Evolutionary conservation across 2,113 vertebrate genomes (phyloP), one percentile per base, ranked within the genome.

Genomic region (Tympanuchus pallidicinctus): DNA sequence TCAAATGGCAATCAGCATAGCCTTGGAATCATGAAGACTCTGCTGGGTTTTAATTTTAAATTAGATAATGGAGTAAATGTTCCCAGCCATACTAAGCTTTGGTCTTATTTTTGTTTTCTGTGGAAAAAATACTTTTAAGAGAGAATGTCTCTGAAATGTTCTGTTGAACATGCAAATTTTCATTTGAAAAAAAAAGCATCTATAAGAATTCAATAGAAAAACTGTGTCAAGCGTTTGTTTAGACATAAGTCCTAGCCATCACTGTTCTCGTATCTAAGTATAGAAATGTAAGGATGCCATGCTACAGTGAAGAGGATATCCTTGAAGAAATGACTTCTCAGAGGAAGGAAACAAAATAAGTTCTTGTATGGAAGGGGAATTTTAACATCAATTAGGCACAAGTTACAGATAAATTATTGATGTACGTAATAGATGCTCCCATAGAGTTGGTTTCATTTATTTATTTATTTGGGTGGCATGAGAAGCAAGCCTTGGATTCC

Each of bases 1-100:
- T 95, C 94, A 64, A 73, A 74, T 91, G 56, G 87, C 92, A 95
- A 94, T 96, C 89, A 94, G 89, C 92, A 94, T 93, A 96, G 89
- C 71, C 74, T 63, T 96, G 64, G 60, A 88, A 54, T 66, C 7
- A 1, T 20, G 52, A 86, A 66, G 82, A 2, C 45, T 67, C 82
- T 5, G 1, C 50, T 45, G 57, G 34, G 66, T 92, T 97, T 90
- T 42, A 64, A 52, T 70, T 91, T 78, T 47, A 52, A 91, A n/a
- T 71, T 40, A 28, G 70, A 42, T 65, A 30, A 16, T 38, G 4
- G 59, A 43, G 54, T 50, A 86, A 63, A 22, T 72, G 81, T 90
- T 88, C 57, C 65, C 61, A 70, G 36, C 38, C 28, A 34, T 15
- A 3, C 2, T 2, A 48, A 47, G 19, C 28, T 82, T 74, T 28